These are phyloP conservation scores for Netta rufina DNA, from an alignment of 2,797 vertebrate species.

Conservation along the genomic window DNA sequence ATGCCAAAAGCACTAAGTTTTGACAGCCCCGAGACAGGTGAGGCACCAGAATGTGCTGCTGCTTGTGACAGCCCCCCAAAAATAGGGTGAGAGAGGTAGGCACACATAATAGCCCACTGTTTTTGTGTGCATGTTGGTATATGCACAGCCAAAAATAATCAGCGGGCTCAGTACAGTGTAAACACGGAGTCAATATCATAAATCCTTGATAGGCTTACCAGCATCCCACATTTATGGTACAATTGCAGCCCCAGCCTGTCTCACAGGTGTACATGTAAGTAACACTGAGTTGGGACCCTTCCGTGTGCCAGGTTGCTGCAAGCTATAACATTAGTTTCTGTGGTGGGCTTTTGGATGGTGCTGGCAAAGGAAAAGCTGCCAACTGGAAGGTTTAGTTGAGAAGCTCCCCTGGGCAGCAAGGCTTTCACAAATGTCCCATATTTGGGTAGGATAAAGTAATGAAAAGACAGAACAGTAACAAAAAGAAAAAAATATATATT, in stretches of 20 bases:
- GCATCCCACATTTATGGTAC: not conserved
- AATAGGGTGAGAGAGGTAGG: not conserved
- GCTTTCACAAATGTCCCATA: not conserved
- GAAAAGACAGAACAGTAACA: not conserved
- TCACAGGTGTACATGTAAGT: not conserved
- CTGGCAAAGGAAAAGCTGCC: not conserved
- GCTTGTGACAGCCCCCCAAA: not conserved
- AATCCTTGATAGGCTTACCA: not conserved
- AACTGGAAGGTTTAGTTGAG: not conserved
- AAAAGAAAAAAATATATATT: not conserved
- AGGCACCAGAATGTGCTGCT: not conserved
- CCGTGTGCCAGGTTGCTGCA: not conserved
- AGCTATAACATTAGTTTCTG: not conserved
- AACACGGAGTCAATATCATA: not conserved
- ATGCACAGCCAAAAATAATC: not conserved
- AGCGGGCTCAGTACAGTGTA: not conserved
- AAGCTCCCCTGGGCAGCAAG: not conserved
- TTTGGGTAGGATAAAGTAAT: not conserved
- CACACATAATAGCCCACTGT: fast-evolving
- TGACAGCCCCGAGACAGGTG: constrained; percentile 34
- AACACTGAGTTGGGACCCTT: too few relatives aligned
- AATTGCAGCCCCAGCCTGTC: not conserved
- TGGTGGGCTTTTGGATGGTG: not conserved
- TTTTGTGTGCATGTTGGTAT: not conserved
- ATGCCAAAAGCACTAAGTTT: constrained; percentile 4